Evolutionary conservation across 2,888 invertebrate genomes (phyloP), one percentile per base, ranked within the genome.

Genomic region (Molanna angustata): DNA sequence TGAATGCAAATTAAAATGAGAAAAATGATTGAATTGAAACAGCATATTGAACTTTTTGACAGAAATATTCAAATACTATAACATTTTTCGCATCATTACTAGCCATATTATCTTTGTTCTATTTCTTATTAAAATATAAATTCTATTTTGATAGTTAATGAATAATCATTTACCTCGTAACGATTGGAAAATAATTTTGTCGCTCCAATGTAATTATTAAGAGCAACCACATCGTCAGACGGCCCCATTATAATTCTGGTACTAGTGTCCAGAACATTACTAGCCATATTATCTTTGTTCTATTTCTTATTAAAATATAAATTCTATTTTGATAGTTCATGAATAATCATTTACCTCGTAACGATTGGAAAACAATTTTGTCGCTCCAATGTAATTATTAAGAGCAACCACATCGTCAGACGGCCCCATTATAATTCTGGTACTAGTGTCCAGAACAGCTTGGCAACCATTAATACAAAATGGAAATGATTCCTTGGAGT

Each of bases 221-320:
- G 68, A 47, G 63, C 60, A 2, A 63, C 49, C 31, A 77, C 65
- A n/a, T 69, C 71, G 0, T 61, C 60, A 2, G 54, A 11, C 2
- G 77, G 74, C 14, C 75, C 77, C 19, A 63, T 57, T 39, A 78
- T 76, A 11, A 64, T 62, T 54, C 69, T 73, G 2, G 68, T 64
- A 43, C 72, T 71, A 0, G 73, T 72, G 57, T 78, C 77, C 0
- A 72, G 63, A 16, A 70, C 64, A 3, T n/a, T n/a, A n/a, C n/a
- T n/a, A n/a, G n/a, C n/a, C n/a, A n/a, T n/a, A n/a, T n/a, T n/a
- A n/a, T n/a, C n/a, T n/a, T n/a, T n/a, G n/a, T n/a, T n/a, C 9
- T 9, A 27, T 9, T 27, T 9, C 9, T 6, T 9, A 11, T 27
- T 27, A 27, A 27, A 27, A 27, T 7, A 6, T 27, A 14, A 45